Evolutionary conservation across 1,140 invertebrate genomes (phyloP), one percentile per base, ranked within the genome.

Genomic region (Achroia grisella): DNA sequence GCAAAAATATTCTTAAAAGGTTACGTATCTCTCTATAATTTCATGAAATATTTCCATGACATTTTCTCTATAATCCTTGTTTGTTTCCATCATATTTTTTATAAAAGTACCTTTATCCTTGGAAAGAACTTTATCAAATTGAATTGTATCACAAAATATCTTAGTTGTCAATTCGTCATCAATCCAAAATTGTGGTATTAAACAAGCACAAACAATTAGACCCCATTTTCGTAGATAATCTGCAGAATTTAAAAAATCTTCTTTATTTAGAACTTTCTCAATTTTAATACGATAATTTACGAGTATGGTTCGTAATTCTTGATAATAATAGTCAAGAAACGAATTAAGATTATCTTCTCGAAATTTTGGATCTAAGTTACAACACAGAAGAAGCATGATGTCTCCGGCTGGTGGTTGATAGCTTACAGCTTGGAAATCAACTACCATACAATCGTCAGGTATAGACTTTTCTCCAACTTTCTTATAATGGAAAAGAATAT

Each of bases 401-500:
- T 91, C 90, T 9, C 88, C 77, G 5, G 88, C 87, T 0, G 89
- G 87, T 11, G 89, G 88, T 31, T 86, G 87, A 57, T 85, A 89
- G 28, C 84, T 79, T 1, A 86, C 56, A 2, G 88, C 57, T 67
- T 91, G 89, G 47, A 89, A 91, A 58, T 91, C 90, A 0, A 91
- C 86, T 0, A 92, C 57, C 1, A 88, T 51, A 44, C 89, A 90
- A 5, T 86, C 71, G 8, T 78, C 68, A 1, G 86, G 78, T 28
- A 75, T 65, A 0, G 37, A 13, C 9, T 12, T 14, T 8, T 56
- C 44, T 4, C 30, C 28, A 10, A 55, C 31, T 28, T 81, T 10
- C 43, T 85, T 64, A 42, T 89, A 89, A 52, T 86, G 88, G 58
- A 89, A 91, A 52, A 91, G 73, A 0, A 91, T 55, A 56, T 91